phyloP scores from a whole-genome alignment of 2,888 invertebrate genomes.

The Harpalus rubripes region DNA sequence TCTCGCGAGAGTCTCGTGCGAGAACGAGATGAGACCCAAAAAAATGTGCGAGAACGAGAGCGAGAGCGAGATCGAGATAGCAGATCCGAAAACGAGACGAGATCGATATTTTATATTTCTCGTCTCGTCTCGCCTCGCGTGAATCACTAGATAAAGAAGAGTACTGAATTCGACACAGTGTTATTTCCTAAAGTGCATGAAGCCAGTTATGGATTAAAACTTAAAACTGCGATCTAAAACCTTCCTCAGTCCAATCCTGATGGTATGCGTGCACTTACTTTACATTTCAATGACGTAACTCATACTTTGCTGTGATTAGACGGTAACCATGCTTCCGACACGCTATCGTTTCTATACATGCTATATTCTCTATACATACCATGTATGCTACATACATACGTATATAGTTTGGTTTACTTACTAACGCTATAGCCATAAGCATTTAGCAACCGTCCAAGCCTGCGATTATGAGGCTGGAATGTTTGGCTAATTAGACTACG shows the following conservation, averaged over 20 bases:
- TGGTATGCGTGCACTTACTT: conserved; percentile 14
- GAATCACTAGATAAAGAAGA: too few species aligned
- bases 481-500: conserved; percentile 35
- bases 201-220: too few species aligned
- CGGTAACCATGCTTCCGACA: conserved; percentile 7
- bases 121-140: too few species aligned
- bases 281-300: conserved; percentile 35
- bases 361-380: background rate
- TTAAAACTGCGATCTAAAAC: background rate
- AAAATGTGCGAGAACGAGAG: too few species aligned
- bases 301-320: conserved; percentile 31
- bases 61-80: too few species aligned
- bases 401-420: conserved; percentile 13
- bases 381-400: background rate
- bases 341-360: background rate
- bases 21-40: too few species aligned
- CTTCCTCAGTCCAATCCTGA: background rate
- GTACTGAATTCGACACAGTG: too few species aligned
- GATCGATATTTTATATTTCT: too few species aligned
- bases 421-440: background rate
- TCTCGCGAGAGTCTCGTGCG: too few species aligned
- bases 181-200: too few species aligned
- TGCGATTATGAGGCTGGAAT: conserved; percentile 24
- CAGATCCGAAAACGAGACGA: too few species aligned
- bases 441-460: conserved; percentile 9